phyloP scores from a whole-genome alignment of 2,888 invertebrate genomes.

The Lithophane ornitopus region DNA sequence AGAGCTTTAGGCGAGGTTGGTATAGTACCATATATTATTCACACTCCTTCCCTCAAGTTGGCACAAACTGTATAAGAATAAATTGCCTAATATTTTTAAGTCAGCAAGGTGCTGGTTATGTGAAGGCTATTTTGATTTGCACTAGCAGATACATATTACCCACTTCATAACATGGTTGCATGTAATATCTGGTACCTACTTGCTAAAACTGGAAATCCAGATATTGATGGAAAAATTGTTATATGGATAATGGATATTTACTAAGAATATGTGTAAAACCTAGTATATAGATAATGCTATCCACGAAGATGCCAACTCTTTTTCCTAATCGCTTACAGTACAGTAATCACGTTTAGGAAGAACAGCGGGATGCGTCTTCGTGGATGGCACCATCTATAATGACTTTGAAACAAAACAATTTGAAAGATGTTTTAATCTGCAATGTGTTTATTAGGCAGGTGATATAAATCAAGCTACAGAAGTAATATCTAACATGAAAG shows the following conservation, averaged over 20 bases:
- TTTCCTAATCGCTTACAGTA: too few relatives aligned
- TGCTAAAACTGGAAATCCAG: background rate
- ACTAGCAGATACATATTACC: background rate
- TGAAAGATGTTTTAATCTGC: background rate
- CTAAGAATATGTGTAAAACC: background rate
- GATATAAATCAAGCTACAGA: conserved; percentile 90
- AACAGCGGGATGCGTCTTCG: too few relatives aligned
- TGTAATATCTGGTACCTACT: background rate
- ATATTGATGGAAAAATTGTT: background rate
- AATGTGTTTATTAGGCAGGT: conserved; percentile 81
- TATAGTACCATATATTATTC: background rate
- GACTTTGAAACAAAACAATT: background rate
- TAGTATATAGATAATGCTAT: too few relatives aligned
- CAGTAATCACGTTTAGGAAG: too few relatives aligned
- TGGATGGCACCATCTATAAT: background rate
- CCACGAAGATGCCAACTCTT: too few relatives aligned
- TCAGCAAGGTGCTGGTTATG: background rate
- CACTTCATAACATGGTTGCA: background rate
- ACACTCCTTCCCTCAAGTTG: background rate
- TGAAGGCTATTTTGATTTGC: background rate
- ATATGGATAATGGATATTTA: background rate
- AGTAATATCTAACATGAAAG: conserved; percentile 91
- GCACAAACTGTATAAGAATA: background rate
- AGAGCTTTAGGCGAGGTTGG: conserved; percentile 89
- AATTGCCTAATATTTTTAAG: background rate